Evolutionary conservation across 2,797 vertebrate genomes (phyloP).

Genomic region (Aselliscus stoliczkanus): DNA sequence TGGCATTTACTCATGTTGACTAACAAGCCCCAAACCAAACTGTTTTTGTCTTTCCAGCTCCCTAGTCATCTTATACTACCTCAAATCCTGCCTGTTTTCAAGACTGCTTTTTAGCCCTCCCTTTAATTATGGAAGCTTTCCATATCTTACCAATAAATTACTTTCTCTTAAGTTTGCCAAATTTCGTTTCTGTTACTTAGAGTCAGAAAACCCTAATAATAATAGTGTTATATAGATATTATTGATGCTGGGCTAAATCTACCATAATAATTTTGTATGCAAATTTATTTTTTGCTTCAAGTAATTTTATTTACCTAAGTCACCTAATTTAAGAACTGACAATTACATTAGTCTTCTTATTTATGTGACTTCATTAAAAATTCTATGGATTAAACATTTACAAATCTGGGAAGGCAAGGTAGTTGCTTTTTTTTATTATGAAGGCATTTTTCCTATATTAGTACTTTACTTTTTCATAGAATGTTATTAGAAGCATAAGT

Average conservation of each 20-base stretch:
- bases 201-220: neutral
- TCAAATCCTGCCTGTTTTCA: neutral
- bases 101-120: neutral
- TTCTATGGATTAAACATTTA: neutral
- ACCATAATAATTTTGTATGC: neutral
- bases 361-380: neutral
- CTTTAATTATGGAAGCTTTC: neutral
- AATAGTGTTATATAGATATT: neutral
- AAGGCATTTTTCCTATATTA: neutral
- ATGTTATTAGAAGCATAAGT: neutral
- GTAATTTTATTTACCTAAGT: neutral
- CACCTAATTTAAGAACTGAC: neutral
- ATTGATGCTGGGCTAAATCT: neutral
- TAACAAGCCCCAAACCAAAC: neutral
- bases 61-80: neutral
- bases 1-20: neutral
- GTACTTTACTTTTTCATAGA: neutral
- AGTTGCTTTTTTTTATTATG: neutral
- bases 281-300: constrained; percentile 3
- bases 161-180: neutral
- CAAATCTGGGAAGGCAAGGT: neutral
- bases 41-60: neutral
- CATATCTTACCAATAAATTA: neutral
- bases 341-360: neutral
- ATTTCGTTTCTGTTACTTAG: neutral